These are phyloP conservation scores for Trichomalopsis sarcophagae DNA, from an alignment of 1,140 invertebrate genomes.

Conservation along the genomic window DNA sequence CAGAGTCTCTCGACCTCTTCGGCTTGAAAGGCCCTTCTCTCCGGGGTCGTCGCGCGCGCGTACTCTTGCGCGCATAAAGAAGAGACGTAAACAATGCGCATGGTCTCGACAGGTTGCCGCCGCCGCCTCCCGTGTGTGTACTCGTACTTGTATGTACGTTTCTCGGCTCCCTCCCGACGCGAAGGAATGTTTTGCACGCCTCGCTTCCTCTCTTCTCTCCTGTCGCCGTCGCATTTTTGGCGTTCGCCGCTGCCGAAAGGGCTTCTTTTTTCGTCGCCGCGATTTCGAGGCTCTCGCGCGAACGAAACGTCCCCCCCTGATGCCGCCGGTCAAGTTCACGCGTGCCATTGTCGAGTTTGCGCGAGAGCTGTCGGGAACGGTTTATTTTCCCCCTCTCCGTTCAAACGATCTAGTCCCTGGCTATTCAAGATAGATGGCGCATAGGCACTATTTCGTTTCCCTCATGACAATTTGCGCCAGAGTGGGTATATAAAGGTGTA, in stretches of 20 bases:
- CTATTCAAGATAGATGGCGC: too few relatives aligned
- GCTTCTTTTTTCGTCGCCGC: neutral
- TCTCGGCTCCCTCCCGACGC: neutral
- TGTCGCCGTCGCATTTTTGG: constrained; percentile 26
- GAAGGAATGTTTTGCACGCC: constrained; percentile 13
- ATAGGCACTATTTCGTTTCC: too few relatives aligned
- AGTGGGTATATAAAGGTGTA: too few relatives aligned
- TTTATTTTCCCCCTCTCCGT: too few relatives aligned
- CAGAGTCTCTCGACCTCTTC: neutral
- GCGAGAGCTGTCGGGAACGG: too few relatives aligned
- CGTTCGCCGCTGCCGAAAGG: neutral
- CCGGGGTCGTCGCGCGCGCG: neutral
- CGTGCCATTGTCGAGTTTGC: neutral
- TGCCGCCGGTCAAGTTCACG: constrained; percentile 11
- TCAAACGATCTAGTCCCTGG: too few relatives aligned
- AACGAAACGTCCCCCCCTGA: neutral
- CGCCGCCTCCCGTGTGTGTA: neutral
- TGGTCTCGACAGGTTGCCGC: constrained; percentile 10
- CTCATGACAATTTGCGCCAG: too few relatives aligned
- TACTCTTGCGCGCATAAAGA: neutral
- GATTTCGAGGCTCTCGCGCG: neutral
- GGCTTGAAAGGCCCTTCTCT: neutral
- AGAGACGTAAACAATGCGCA: constrained; percentile 8
- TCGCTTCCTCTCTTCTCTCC: constrained; percentile 4
- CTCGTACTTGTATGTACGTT: neutral